Evolutionary conservation across 2,888 invertebrate species (phyloP).

Genomic region (Tromatobia lineatoria): DNA sequence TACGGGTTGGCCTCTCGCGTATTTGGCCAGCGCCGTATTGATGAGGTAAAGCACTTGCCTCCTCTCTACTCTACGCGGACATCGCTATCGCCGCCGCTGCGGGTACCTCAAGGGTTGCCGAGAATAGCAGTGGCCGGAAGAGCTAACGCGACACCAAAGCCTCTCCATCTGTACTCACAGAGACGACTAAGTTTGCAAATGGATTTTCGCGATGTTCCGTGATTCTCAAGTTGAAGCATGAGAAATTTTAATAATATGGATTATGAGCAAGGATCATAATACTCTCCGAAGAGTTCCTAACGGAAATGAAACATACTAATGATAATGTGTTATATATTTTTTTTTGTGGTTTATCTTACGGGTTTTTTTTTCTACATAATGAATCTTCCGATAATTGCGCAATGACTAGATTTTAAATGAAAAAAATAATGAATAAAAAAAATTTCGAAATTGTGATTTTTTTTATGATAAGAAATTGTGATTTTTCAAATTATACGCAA

Average conservation of each 20-base stretch:
- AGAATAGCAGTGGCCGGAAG: slow-evolving; percentile 26
- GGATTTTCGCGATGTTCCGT: not conserved
- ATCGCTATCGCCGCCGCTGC: not conserved
- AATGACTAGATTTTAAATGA: too few relatives aligned
- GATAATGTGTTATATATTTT: too few relatives aligned
- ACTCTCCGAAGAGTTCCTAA: not conserved
- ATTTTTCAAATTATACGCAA: too few relatives aligned
- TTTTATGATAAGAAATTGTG: too few relatives aligned
- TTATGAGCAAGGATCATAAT: not conserved
- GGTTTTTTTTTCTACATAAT: too few relatives aligned
- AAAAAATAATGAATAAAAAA: too few relatives aligned
- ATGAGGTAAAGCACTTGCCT: slow-evolving; percentile 72
- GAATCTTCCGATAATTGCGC: too few relatives aligned
- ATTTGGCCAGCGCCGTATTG: slow-evolving; percentile 71
- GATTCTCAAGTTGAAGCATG: not conserved
- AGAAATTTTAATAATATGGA: not conserved
- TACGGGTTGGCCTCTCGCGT: slow-evolving; percentile 66
- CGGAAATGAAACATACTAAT: too few relatives aligned
- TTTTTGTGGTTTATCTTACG: too few relatives aligned
- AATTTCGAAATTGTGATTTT: too few relatives aligned
- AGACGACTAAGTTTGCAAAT: not conserved
- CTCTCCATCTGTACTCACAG: not conserved
- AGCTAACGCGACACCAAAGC: slow-evolving; percentile 17
- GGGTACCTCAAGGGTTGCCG: slow-evolving; percentile 5
- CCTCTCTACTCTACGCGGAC: not conserved